phyloP scores from a whole-genome alignment of 2,888 invertebrate genomes.

The Linnaemya vulpina region DNA sequence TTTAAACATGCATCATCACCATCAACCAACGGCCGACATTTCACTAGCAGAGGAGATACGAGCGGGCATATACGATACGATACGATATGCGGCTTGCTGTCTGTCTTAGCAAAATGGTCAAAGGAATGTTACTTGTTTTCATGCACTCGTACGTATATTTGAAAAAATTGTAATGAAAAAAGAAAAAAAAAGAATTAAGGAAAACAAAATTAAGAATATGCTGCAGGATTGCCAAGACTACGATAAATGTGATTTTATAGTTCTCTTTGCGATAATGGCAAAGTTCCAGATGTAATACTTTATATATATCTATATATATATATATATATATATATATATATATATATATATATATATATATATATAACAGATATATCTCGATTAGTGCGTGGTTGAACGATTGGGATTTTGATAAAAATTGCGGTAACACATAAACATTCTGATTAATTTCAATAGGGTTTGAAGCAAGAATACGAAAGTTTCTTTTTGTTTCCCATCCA shows the following conservation, averaged over 20 bases:
- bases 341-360: not conserved
- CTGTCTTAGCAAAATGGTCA: slow-evolving; percentile 80
- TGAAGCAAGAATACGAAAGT: no score
- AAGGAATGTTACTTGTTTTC: slow-evolving; percentile 81
- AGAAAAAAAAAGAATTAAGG: slow-evolving; percentile 26
- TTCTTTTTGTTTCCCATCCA: no score
- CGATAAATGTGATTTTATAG: not conserved
- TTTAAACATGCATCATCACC: slow-evolving; percentile 71
- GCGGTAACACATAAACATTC: no score
- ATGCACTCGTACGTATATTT: slow-evolving; percentile 65
- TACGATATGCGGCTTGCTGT: slow-evolving; percentile 67
- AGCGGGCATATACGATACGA: no score
- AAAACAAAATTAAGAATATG: slow-evolving; percentile 39
- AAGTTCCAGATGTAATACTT: not conserved
- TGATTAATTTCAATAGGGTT: no score
- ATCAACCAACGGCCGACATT: slow-evolving; percentile 60
- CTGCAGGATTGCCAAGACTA: slow-evolving; percentile 29
- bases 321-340: no score
- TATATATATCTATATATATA: no score
- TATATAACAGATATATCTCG: not conserved
- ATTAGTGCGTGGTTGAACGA: no score
- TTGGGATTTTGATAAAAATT: no score
- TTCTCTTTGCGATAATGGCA: not conserved
- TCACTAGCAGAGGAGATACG: slow-evolving; percentile 45
- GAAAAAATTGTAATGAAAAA: slow-evolving; percentile 40